Conservation (phyloP, 2,113 vertebrate species). For the Lepisosteus osseus region DNA sequence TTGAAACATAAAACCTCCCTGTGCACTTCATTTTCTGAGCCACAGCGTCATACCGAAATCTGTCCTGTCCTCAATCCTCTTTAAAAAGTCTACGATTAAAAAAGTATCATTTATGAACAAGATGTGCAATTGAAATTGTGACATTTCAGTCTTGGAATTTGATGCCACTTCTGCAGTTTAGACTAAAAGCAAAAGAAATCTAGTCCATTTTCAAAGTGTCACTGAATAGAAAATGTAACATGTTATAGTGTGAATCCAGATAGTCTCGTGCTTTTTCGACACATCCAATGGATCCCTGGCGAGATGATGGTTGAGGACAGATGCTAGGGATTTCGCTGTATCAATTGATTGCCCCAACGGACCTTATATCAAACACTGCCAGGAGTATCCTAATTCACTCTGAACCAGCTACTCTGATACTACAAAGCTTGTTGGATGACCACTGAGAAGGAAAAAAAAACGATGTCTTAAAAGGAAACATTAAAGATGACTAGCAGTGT, state of each 20-base stretch:
- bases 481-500: slow-evolving; percentile 20
- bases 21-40: not conserved
- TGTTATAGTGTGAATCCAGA: slow-evolving; percentile 60
- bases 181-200: too few relatives aligned
- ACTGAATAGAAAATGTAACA: slow-evolving; percentile 47
- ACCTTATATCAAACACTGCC: slow-evolving; percentile 39
- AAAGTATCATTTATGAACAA: too few relatives aligned
- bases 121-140: too few relatives aligned
- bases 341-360: slow-evolving; percentile 56
- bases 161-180: too few relatives aligned
- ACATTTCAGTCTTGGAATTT: too few relatives aligned
- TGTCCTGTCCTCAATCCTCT: not conserved
- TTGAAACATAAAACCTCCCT: not conserved
- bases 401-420: slow-evolving; percentile 18
- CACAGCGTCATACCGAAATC: not conserved
- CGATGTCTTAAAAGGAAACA: slow-evolving; percentile 22
- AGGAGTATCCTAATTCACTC: slow-evolving; percentile 37
- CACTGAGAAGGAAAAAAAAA: slow-evolving; percentile 5
- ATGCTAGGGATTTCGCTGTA: slow-evolving; percentile 55
- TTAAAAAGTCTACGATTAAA: not conserved
- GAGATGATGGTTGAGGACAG: slow-evolving; percentile 68
- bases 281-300: slow-evolving; percentile 53
- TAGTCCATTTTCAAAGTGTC: too few relatives aligned
- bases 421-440: slow-evolving; percentile 23
- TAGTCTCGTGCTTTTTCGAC: slow-evolving; percentile 54